phyloP scores from a whole-genome alignment of 1,140 invertebrate species.

The Zaprionus camerounensis region DNA sequence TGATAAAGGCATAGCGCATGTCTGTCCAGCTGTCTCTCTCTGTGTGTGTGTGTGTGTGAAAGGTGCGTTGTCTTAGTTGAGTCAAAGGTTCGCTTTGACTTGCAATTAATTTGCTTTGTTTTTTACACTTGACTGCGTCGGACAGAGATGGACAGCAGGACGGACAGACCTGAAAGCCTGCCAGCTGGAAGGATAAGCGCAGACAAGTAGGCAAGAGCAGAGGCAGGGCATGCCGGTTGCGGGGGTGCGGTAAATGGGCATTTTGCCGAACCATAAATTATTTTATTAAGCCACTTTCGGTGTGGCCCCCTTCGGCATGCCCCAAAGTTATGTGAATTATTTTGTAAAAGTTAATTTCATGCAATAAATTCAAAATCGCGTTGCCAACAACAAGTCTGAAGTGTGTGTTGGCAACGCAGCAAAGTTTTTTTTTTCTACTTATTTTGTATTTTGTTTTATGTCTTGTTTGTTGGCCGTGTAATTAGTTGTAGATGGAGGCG shows the following conservation, averaged over 20 bases:
- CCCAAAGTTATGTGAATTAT: constrained; percentile 80
- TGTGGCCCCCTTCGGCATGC: constrained; percentile 61
- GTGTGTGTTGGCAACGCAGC: constrained; percentile 9
- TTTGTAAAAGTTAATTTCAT: constrained; percentile 81
- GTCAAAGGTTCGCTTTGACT: constrained; percentile 80
- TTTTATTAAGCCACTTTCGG: constrained; percentile 81
- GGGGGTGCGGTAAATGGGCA: constrained; percentile 57
- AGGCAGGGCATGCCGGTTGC: not conserved
- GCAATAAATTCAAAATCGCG: constrained; percentile 82
- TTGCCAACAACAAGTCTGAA: constrained; percentile 53
- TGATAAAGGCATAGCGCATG: constrained; percentile 74
- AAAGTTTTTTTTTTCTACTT: not conserved
- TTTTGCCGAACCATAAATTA: constrained; percentile 73
- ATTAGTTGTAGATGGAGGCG: constrained; percentile 42
- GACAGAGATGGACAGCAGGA: constrained; percentile 3
- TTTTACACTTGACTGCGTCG: constrained; percentile 63
- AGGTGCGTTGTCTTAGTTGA: constrained; percentile 63
- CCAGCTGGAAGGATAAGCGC: constrained; percentile 14
- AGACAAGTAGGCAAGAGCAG: not conserved
- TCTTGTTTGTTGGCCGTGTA: constrained; percentile 38
- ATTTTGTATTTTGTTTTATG: constrained; percentile 49
- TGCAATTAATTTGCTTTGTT: constrained; percentile 84
- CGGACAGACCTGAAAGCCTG: constrained; percentile 8
- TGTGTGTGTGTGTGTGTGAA: constrained; percentile 30
- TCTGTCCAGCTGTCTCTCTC: not conserved